These are phyloP conservation scores for Asteroscopus sphinx DNA, from an alignment of 2,888 invertebrate species.

Conservation along the genomic window DNA sequence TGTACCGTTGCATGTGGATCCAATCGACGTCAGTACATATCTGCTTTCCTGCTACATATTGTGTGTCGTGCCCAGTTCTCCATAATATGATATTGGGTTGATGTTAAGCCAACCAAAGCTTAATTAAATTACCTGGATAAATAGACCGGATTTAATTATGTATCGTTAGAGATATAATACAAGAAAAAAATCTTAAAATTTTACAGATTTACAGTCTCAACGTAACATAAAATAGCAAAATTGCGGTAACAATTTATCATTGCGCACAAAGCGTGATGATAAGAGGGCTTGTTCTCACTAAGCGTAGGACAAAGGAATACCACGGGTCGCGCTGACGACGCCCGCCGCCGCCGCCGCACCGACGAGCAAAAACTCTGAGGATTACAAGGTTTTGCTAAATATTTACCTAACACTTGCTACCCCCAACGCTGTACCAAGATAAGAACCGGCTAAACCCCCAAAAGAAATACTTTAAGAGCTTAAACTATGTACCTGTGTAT, in stretches of 20 bases:
- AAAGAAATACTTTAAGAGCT: conserved; percentile 61
- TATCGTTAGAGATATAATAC: not conserved
- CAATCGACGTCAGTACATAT: conserved; percentile 29
- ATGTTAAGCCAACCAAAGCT: no score
- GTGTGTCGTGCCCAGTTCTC: conserved; percentile 3
- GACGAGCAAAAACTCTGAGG: conserved; percentile 76
- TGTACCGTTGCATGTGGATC: conserved; percentile 34
- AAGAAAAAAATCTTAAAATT: no score
- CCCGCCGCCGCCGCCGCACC: conserved; percentile 46
- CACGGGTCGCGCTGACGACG: conserved; percentile 44
- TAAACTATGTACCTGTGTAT: conserved; percentile 36
- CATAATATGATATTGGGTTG: not conserved
- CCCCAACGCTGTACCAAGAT: conserved; percentile 58
- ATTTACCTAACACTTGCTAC: conserved; percentile 79
- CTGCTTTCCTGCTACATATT: conserved; percentile 16
- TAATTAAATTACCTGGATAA: not conserved
- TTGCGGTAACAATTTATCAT: conserved; percentile 78
- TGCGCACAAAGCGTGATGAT: conserved; percentile 76
- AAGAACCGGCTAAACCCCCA: conserved; percentile 53
- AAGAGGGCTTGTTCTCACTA: conserved; percentile 71
- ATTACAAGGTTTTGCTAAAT: conserved; percentile 81
- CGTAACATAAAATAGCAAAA: conserved; percentile 31
- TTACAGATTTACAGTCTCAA: not conserved
- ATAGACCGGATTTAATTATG: not conserved
- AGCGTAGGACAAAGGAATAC: conserved; percentile 75